Percentiles rank a stretch among this genome's conserved stretches.
These are phyloP conservation scores for Saxidomus purpurata DNA, from an alignment of 1,140 invertebrate species.

Conservation along the genomic window DNA sequence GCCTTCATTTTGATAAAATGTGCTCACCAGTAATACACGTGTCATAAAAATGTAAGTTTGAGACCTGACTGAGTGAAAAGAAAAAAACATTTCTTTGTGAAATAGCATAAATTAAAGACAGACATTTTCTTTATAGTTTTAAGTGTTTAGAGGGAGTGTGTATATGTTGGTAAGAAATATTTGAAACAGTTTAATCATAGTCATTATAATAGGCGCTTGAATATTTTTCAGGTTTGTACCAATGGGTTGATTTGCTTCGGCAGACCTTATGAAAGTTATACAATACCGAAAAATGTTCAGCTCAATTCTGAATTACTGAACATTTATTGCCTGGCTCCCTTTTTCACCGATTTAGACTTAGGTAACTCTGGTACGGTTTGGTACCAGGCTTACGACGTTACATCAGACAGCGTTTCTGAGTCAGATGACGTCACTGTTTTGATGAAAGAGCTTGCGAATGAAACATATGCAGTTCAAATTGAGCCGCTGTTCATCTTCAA, in stretches of 20 bases:
- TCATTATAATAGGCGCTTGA: too few species aligned
- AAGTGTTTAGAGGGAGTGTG: too few species aligned
- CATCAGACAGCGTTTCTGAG: neutral
- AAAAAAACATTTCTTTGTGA: too few species aligned
- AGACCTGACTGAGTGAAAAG: too few species aligned
- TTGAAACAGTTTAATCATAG: too few species aligned
- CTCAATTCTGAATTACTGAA: neutral
- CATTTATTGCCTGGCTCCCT: conserved; percentile 38
- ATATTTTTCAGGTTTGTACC: conserved; percentile 30
- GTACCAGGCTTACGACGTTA: conserved; percentile 7
- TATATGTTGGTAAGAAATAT: too few species aligned
- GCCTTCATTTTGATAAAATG: too few species aligned
- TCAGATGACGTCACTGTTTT: too few species aligned
- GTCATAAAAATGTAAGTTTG: too few species aligned
- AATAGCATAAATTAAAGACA: too few species aligned
- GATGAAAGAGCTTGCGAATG: neutral
- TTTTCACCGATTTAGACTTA: conserved; percentile 18
- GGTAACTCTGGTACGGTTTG: neutral
- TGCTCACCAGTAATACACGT: too few species aligned
- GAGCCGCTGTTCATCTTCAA: neutral
- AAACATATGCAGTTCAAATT: conserved; percentile 6
- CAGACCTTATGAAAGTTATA: conserved; percentile 5
- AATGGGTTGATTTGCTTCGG: conserved; percentile 48
- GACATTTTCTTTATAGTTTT: too few species aligned
- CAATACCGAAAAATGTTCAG: neutral